Conservation (phyloP, 1,140 invertebrate species). For the Calosoma granatense region DNA sequence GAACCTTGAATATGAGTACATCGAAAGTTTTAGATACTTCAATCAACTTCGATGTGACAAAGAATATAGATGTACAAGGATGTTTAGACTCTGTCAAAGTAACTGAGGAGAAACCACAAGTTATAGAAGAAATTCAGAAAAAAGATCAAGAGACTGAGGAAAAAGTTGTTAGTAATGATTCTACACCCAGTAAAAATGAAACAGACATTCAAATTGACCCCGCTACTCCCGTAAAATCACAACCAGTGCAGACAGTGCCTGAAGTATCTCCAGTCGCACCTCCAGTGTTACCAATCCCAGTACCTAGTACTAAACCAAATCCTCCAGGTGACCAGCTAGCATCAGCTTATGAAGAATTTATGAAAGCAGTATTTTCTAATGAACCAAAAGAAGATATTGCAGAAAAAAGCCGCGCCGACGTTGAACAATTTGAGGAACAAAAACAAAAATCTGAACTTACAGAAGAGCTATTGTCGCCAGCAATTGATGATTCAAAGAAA, state of each 20-base stretch:
- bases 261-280: background rate
- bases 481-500: background rate
- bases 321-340: slow-evolving; percentile 3
- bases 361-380: slow-evolving; percentile 7
- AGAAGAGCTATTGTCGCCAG: background rate
- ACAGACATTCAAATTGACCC: too few relatives aligned
- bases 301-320: background rate
- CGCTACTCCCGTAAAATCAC: background rate
- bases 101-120: background rate
- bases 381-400: background rate
- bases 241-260: background rate
- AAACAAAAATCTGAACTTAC: background rate
- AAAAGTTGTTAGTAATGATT: background rate
- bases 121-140: background rate
- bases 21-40: background rate
- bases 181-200: too few relatives aligned
- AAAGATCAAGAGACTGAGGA: background rate
- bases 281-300: background rate
- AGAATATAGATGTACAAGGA: background rate
- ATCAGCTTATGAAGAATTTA: slow-evolving; percentile 13
- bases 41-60: background rate
- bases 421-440: background rate
- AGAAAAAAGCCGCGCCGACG: background rate
- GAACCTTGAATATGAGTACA: background rate
- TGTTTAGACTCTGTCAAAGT: background rate